Base-by-base conservation (phyloP, 2,113 vertebrate species). In the Arothron firmamentum region DNA sequence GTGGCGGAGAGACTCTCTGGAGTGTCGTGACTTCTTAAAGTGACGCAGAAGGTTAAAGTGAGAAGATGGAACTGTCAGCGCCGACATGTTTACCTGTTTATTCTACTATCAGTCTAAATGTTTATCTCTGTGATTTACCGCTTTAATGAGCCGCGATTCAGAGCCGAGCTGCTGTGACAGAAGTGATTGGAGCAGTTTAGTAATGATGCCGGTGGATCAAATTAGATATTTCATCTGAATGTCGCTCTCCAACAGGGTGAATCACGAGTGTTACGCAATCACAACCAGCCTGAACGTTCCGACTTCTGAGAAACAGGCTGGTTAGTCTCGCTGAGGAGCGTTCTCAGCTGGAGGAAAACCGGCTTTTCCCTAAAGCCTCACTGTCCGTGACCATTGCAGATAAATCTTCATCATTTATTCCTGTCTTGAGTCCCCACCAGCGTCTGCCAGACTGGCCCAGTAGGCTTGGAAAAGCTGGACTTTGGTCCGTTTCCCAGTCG, bases 1-100 rank as follows among this genome's bases (percentile, higher is more conserved):
- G 90, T 89, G 70, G 75, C 80, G 66, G 79, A 81, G 77, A 81
- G 78, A 86, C 72, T 79, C 85, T 88, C 78, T 72, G 41, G 84
- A 86, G 82, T 78, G 75, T 53, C 64, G 81, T 56, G 69, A 80
- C 73, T 83, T 84, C 69, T 74, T 76, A 85, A 81, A 81, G 69
- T 80, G 77, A 82, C 79, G 74, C 81, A 72, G 71, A 78, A 83
- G 78, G 79, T 84, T 87, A 66, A 83, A 84, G 73, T 56, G 56
- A 65, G 79, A 75, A 80, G 72, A 78, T 70, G 61, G 65, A 23
- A 56, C 65, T 79, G 79, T 78, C 73, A 79, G 54, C 49, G 79
- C 74, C 57, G 62, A 70, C 61, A 70, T 78, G 65, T 46, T 46
- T 46, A 17, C n/a, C n/a, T 47, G 15, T 47, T 47, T 47, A 17